Evolutionary conservation across 1,140 invertebrate species (phyloP).

Genomic region (Ceratoteleas bidentatus): DNA sequence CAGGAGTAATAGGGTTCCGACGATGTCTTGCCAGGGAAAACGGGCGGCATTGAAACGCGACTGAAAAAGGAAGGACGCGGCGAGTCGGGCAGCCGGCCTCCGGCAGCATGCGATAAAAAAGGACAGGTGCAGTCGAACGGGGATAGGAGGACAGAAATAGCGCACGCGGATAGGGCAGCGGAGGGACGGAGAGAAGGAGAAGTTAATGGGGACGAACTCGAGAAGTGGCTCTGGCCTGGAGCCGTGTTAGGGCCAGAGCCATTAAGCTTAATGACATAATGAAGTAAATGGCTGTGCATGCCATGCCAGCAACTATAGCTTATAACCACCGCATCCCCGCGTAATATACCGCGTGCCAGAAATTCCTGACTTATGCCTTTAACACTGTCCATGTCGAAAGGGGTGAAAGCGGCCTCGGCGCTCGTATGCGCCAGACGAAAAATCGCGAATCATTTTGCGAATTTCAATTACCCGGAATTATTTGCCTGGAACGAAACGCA

Average conservation of each 20-base stretch:
- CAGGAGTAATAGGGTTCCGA: conserved; percentile 48
- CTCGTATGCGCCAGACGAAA: conserved; percentile 32
- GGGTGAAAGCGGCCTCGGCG: conserved; percentile 61
- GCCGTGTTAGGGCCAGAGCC: conserved; percentile 79
- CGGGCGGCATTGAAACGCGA: conserved; percentile 31
- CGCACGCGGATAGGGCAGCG: conserved; percentile 38
- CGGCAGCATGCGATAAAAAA: conserved; percentile 30
- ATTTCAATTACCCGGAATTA: conserved; percentile 47
- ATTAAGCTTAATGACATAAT: conserved; percentile 83
- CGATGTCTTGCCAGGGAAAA: conserved; percentile 22
- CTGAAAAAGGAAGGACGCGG: conserved; percentile 6
- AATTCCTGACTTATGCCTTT: conserved; percentile 81
- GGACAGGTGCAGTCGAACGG: conserved; percentile 31
- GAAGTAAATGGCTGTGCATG: conserved; percentile 82
- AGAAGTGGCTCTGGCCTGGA: conserved; percentile 80
- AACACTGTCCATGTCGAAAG: conserved; percentile 75
- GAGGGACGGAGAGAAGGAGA: conserved; percentile 57
- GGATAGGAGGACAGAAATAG: conserved; percentile 40
- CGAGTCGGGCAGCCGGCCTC: neutral
- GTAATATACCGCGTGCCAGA: conserved; percentile 81
- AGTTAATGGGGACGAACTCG: conserved; percentile 80
- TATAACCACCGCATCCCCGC: conserved; percentile 77
- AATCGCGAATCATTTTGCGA: conserved; percentile 38
- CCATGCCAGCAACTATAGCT: conserved; percentile 79
- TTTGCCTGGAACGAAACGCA: neutral